Conservation (phyloP, 1,140 invertebrate species). For the Triops cancriformis region DNA sequence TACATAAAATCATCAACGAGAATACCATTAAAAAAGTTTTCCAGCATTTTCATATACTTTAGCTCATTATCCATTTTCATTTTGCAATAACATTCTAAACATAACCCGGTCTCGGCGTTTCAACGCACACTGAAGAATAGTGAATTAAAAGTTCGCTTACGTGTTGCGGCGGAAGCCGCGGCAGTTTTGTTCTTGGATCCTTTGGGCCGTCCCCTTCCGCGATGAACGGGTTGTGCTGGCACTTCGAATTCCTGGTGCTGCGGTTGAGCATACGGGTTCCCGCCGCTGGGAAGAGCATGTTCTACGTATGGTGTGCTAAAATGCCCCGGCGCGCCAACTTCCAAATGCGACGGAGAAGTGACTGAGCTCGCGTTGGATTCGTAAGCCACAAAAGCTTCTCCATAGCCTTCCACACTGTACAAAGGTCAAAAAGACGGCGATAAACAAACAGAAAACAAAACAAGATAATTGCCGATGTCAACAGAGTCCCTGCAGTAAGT, state of each 20-base stretch:
- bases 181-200: constrained; percentile 6
- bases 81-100: too few relatives aligned
- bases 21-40: neutral
- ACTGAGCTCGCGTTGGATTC: constrained; percentile 17
- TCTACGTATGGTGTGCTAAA: neutral
- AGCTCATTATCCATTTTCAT: too few relatives aligned
- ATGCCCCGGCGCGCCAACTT: neutral
- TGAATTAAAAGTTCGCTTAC: neutral
- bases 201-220: neutral
- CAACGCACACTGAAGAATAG: neutral
- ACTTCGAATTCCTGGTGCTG: neutral
- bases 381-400: constrained; percentile 17
- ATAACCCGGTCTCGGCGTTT: too few relatives aligned
- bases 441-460: neutral
- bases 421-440: neutral
- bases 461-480: neutral
- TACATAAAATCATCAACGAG: neutral
- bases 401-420: constrained; percentile 15
- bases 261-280: neutral
- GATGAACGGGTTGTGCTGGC: neutral
- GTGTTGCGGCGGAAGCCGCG: neutral
- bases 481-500: neutral
- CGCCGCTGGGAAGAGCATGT: neutral
- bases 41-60: too few relatives aligned
- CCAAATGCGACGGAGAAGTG: constrained; percentile 15